Evolutionary conservation across 2,113 vertebrate genomes (phyloP), one percentile per base, ranked within the genome.

Genomic region (Paratilapia polleni): DNA sequence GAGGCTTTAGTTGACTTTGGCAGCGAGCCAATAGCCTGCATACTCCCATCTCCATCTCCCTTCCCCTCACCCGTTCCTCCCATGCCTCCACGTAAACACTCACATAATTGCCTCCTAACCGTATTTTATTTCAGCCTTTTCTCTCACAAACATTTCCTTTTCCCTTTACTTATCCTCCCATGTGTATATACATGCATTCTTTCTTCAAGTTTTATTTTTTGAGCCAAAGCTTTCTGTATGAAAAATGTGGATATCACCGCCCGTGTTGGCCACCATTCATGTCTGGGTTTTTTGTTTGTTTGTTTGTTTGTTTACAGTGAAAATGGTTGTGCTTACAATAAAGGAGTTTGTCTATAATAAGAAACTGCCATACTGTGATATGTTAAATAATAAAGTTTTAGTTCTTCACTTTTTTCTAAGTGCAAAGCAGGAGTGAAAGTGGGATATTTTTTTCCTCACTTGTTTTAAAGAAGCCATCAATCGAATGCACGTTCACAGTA

Each of bases 1-100:
- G 34, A 79, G 78, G 31, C 49, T 66, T 90, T 60, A 90, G 81
- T 77, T 88, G 83, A 82, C 49, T 85, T 89, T 89, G 79, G 34
- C 81, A 1, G 3, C 8, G 36, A 56, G n/a, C 56, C 70, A 49
- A 41, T 26, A 43, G 22, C 0, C 5, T n/a, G 2, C 64, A 26
- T 36, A 68, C 38, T 20, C 10, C 54, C 47, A 3, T 38, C 38
- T 52, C 64, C 76, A 26, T 2, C 19, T 3, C 22, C 17, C 13
- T 14, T 7, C 24, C 10, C 74, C 20, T 73, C 36, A 56, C 17
- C 41, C 81, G 36, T 80, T 87, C 80, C 82, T 86, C 89, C 36
- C 61, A 62, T 81, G 6, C 1, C 26, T 64, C 7, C 41, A 56
- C 1, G 24, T 60, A 77, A 41, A 85, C 11, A 89, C 52, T 73